These are phyloP conservation scores for Perdita meconis DNA, from an alignment of 2,888 invertebrate species.

Conservation along the genomic window DNA sequence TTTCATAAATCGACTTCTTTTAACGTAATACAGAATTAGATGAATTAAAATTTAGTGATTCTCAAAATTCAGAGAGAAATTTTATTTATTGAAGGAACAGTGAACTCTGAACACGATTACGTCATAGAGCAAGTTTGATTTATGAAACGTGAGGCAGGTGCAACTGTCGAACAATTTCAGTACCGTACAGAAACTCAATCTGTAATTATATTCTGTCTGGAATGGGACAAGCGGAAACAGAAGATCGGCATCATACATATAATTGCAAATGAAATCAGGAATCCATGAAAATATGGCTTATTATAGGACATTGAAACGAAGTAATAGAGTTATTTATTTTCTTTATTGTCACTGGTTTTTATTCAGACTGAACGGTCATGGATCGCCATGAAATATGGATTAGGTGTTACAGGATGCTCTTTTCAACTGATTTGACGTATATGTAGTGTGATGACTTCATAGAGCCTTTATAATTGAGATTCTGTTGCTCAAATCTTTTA, in stretches of 20 bases:
- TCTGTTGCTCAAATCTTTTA: no score
- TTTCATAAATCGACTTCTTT: no score
- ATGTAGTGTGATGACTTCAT: no score
- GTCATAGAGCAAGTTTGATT: background rate
- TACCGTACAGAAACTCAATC: background rate
- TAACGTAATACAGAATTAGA: no score
- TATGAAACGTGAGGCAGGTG: background rate
- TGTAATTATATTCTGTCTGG: background rate
- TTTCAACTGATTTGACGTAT: no score
- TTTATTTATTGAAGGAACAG: background rate
- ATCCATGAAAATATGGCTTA: conserved; percentile 14
- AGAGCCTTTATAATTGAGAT: no score
- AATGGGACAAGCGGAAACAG: background rate
- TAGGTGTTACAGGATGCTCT: background rate
- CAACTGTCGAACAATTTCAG: background rate
- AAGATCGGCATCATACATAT: background rate
- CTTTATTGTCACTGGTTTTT: background rate
- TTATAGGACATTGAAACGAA: background rate
- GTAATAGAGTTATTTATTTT: conserved; percentile 16
- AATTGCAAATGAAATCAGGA: background rate
- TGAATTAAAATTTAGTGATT: no score
- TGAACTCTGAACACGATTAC: background rate
- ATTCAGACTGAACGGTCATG: background rate
- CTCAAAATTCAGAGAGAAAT: no score
- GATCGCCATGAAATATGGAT: background rate